Evolutionary conservation across 2,113 vertebrate genomes (phyloP), one percentile per base, ranked within the genome.

Genomic region (Ammodytes marinus): DNA sequence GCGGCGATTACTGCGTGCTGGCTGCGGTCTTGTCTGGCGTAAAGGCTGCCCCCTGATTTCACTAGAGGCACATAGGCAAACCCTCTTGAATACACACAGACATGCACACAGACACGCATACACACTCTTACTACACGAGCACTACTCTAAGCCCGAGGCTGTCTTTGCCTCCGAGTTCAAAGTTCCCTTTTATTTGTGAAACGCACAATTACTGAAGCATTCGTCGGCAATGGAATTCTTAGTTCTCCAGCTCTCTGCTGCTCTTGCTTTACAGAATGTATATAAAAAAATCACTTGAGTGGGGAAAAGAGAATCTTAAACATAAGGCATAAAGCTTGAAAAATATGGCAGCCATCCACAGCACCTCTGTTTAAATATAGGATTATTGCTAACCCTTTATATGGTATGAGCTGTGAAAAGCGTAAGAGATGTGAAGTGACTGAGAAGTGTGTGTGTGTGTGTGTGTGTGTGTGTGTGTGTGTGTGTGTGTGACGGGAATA

Each of bases 1-100:
- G 59, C 79, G 73, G 78, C 72, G 88, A 91, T 93, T 91, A 91
- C 88, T 72, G 84, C 67, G 86, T 88, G 84, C 90, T 88, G 89
- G 89, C 86, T 81, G 87, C 71, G 50, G 83, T 82, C 79, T 27
- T 80, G 74, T 90, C 86, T 90, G 88, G 77, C 50, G 54, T 83
- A 54, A 27, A 68, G 84, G 80, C 87, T 79, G 78, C 80, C 75
- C 75, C 73, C 63, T 65, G 79, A 64, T 72, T 69, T 84, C 79
- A 85, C 77, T 67, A 58, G 68, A 60, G 43, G 68, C 85, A 43
- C 82, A 77, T 19, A 55, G 54, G 27, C 27, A 27, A 27, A 27
- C 27, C 27, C 27, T 27, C 27, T 27, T 27, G 27, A 27, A 27
- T 27, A 27, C 27, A 82, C 79, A 68, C 81, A 60, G 10, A 52